Evolutionary conservation across 2,888 invertebrate species (phyloP), one percentile per base, ranked within the genome.

Genomic region (Hirudinaria manillensis): DNA sequence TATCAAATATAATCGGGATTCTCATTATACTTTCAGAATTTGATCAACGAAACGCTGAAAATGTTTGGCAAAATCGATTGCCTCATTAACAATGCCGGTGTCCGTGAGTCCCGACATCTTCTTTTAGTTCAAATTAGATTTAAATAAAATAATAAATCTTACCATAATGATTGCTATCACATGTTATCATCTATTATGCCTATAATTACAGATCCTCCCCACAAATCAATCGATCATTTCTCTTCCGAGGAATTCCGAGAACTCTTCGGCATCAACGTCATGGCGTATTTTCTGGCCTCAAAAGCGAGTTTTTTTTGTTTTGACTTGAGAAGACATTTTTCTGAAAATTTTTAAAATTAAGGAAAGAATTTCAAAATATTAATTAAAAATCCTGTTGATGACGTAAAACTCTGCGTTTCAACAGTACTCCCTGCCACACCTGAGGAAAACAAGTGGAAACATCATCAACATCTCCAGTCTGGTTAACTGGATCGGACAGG

Each of bases 381-480:
- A 45, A 45, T 10, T 45, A 10, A 7, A 45, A 45, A 45, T 45
- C 13, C 45, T 45, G 16, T 10, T 16, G 16, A 16, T 45, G 13
- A 29, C 3, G 3, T 32, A 29, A 61, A 16, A 24, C n/a, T 61
- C 3, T 61, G 13, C 24, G 10, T n/a, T 61, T 10, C 29, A 27
- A 70, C 78, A 84, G 84, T 83, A 81, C 78, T 80, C 83, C 1
- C 73, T 84, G 66, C 84, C 84, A 21, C 78, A 84, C 75, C 78
- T 84, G 36, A 77, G 84, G 24, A 82, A 84, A 72, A 83, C 82
- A 0, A 77, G 83, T 70, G 84, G 84, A 0, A 82, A 81, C 77
- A 83, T 84, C 36, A 83, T 84, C 72, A 84, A 84, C 75, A 81
- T 82, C 75, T 81, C 84, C n/a, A 84, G 84, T 78, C 79, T 84